Evolutionary conservation across 2,113 vertebrate genomes (phyloP).

Genomic region (Callipepla squamata): DNA sequence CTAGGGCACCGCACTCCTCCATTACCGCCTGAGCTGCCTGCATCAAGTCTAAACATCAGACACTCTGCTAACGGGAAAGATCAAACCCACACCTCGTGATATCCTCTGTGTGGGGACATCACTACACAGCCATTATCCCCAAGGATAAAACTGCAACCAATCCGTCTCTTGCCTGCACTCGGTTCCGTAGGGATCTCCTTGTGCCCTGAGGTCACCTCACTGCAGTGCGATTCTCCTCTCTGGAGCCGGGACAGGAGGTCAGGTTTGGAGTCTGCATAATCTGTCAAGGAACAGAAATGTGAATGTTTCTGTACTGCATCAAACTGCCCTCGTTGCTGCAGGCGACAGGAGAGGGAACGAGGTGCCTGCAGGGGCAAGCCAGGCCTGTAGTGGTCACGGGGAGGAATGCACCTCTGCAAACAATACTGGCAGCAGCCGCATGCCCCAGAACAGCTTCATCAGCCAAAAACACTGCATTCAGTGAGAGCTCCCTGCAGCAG

Average conservation of each 20-base stretch:
- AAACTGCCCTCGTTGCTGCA: too few species aligned
- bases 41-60: background rate
- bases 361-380: background rate
- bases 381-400: background rate
- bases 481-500: background rate
- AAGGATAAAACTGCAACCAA: background rate
- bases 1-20: fast-evolving
- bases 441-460: background rate
- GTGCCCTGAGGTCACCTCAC: fast-evolving
- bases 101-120: background rate
- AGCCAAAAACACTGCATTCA: fast-evolving
- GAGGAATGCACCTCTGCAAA: background rate
- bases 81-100: background rate
- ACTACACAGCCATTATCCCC: fast-evolving
- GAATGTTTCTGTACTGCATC: fast-evolving
- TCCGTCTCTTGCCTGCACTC: background rate
- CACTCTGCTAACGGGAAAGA: background rate
- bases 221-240: conserved; percentile 33
- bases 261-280: conserved; percentile 68
- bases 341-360: background rate
- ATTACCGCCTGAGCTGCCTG: background rate
- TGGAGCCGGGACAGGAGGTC: conserved; percentile 74
- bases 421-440: fast-evolving
- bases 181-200: background rate
- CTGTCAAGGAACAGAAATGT: conserved; percentile 26